Percentiles rank a stretch among this genome's conserved stretches.
phyloP scores from a whole-genome alignment of 2,113 vertebrate species.

The Brachyhypopomus occidentalis region DNA sequence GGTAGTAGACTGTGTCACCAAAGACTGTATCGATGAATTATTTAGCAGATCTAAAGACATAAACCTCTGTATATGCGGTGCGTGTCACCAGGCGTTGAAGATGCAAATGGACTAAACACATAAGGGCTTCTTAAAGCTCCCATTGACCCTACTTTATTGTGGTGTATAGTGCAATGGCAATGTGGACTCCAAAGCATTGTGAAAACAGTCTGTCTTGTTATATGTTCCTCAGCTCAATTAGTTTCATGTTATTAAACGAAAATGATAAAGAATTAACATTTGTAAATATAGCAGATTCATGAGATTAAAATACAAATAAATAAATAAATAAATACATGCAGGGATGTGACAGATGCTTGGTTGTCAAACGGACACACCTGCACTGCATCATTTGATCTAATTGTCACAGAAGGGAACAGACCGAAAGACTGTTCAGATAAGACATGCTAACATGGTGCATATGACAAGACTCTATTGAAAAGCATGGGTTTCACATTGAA shows the following conservation, averaged over 20 bases:
- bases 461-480: not conserved
- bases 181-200: not conserved
- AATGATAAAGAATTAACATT: not conserved
- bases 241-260: not conserved
- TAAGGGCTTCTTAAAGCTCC: not conserved
- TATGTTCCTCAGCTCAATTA: not conserved
- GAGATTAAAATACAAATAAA: not conserved
- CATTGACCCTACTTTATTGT: not conserved
- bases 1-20: too few species aligned
- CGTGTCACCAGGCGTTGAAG: not conserved
- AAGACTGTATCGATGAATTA: not conserved
- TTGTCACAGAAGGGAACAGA: slow-evolving; percentile 3
- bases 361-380: not conserved
- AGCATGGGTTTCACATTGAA: not conserved
- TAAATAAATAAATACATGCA: slow-evolving; percentile 2
- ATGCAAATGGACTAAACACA: not conserved
- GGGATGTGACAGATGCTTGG: slow-evolving; percentile 3
- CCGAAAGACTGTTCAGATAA: not conserved
- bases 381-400: slow-evolving; percentile 13
- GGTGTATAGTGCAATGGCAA: not conserved
- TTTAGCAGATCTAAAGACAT: not conserved
- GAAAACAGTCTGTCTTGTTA: not conserved
- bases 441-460: not conserved
- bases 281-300: not conserved
- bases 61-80: not conserved